Evolutionary conservation across 2,797 vertebrate genomes (phyloP).

Genomic region (Dendrocincla fuliginosa): DNA sequence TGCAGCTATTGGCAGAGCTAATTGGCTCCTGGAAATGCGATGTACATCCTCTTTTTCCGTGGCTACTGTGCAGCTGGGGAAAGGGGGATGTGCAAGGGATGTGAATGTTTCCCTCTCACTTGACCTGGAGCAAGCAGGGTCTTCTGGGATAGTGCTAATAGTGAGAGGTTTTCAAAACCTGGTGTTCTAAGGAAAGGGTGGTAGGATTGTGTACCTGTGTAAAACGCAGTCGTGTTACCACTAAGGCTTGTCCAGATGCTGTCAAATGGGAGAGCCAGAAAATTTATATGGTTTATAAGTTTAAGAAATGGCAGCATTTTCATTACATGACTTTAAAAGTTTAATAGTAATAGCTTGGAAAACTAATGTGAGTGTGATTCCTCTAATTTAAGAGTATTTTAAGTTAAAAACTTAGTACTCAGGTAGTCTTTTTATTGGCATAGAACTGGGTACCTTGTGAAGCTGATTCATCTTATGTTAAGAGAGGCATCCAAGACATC

Average conservation of each 20-base stretch:
- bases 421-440: neutral
- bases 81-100: neutral
- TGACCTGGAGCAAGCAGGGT: neutral
- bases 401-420: neutral
- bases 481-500: neutral
- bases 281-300: neutral
- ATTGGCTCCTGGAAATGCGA: neutral
- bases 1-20: neutral
- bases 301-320: neutral
- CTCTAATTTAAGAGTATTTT: neutral
- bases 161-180: neutral
- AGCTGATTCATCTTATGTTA: neutral
- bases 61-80: neutral
- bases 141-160: neutral
- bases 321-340: neutral
- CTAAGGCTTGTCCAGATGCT: neutral
- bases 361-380: neutral
- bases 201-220: neutral
- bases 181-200: neutral
- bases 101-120: neutral
- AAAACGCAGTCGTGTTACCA: neutral
- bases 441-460: neutral
- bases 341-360: neutral
- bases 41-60: neutral
- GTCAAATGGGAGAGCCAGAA: neutral